phyloP scores from a whole-genome alignment of 2,797 vertebrate genomes.

The Platalea minor region DNA sequence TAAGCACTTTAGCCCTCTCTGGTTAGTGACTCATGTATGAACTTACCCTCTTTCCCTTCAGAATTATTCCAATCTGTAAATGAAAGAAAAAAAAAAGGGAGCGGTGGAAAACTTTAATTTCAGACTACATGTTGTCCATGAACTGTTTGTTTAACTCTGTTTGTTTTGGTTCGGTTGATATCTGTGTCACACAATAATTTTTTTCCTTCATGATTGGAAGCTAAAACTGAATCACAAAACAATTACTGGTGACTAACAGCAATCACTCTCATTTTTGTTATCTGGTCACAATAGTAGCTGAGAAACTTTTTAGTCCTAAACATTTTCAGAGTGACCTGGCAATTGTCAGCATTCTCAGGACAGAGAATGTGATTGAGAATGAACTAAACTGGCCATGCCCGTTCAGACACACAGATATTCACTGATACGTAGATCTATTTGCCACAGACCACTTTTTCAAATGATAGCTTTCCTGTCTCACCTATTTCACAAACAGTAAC shows the following conservation, averaged over 20 bases:
- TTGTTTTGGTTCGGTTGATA: constrained; percentile 61
- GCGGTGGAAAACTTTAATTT: constrained; percentile 54
- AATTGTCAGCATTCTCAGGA: not conserved
- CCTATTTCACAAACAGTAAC: not conserved
- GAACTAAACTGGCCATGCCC: fast-evolving
- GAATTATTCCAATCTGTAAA: constrained; percentile 7
- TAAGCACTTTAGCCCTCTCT: not conserved
- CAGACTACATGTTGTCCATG: constrained; percentile 1
- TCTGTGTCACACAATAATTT: not conserved
- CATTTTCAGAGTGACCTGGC: not conserved
- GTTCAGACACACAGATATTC: not conserved
- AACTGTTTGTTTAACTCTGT: constrained; percentile 51
- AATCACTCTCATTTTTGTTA: constrained; percentile 7
- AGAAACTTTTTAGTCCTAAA: not conserved
- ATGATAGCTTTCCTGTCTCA: not conserved
- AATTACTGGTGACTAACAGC: constrained; percentile 16
- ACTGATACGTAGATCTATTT: not conserved
- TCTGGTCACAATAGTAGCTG: not conserved
- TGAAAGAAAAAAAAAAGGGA: not conserved
- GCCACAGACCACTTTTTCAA: not conserved
- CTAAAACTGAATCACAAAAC: constrained; percentile 45
- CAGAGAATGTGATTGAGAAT: not conserved
- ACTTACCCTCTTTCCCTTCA: not conserved
- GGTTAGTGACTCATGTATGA: constrained; percentile 30
- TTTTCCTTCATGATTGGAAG: constrained; percentile 5